A percentile compares a stretch with the other conserved stretches of the same genome.
phyloP scores from a whole-genome alignment of 2,888 invertebrate genomes.

The Tenthredo notha region DNA sequence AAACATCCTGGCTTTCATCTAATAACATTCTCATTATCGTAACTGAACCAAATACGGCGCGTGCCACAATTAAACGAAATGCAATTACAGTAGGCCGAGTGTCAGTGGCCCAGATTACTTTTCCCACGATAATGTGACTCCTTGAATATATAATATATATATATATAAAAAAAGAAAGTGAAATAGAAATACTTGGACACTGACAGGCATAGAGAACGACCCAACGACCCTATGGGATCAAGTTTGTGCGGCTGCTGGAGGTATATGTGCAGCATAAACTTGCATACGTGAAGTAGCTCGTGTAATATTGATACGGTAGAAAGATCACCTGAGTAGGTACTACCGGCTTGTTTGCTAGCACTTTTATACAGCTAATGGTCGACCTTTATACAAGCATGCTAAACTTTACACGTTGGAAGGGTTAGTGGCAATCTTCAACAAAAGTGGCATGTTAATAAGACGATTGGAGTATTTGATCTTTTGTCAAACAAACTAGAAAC shows the following conservation, averaged over 20 bases:
- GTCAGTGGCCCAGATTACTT: not conserved
- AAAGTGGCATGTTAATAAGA: slow-evolving; percentile 21
- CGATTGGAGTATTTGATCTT: not conserved
- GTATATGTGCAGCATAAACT: slow-evolving; percentile 26
- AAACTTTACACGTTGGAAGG: not conserved
- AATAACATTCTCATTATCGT: not conserved
- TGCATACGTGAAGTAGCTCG: slow-evolving; percentile 29
- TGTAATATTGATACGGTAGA: slow-evolving; percentile 48
- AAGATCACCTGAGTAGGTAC: slow-evolving; percentile 21
- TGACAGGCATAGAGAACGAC: not conserved
- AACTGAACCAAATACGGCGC: slow-evolving; percentile 21
- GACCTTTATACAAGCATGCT: slow-evolving; percentile 24
- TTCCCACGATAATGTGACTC: not conserved
- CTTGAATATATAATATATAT: not conserved
- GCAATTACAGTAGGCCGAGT: not conserved
- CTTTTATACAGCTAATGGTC: slow-evolving; percentile 31
- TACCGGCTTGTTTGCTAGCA: slow-evolving; percentile 16
- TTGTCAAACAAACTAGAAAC: not conserved
- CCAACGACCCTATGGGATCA: not conserved
- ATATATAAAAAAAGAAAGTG: not conserved
- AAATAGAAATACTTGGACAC: slow-evolving; percentile 4
- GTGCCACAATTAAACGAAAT: not conserved
- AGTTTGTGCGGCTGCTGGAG: slow-evolving; percentile 20
- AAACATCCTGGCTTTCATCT: not conserved
- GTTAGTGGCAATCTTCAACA: not conserved